Percentiles rank a stretch among this genome's conserved stretches.
Conservation (phyloP, 2,888 invertebrate species). For the Drosophila lutescens region DNA sequence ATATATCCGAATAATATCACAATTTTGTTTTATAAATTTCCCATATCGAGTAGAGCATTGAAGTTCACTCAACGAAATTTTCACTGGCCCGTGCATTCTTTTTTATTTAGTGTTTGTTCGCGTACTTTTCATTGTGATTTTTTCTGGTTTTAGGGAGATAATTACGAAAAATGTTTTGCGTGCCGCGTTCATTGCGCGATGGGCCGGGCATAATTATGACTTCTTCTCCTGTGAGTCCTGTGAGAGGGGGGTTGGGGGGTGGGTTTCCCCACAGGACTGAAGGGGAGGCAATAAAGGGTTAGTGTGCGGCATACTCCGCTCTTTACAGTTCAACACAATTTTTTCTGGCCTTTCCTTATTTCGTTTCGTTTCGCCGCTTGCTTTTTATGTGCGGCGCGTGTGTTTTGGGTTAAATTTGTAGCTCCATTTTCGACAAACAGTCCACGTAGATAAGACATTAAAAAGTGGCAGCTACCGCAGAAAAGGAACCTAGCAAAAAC, state of each 20-base stretch:
- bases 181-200: constrained; percentile 54
- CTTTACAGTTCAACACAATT: constrained; percentile 43
- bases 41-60: constrained; percentile 2
- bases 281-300: background rate
- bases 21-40: too few species aligned
- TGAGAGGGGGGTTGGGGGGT: background rate
- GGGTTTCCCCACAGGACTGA: constrained; percentile 3
- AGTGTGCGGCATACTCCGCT: constrained; percentile 22
- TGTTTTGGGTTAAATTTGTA: constrained; percentile 71
- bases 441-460: constrained; percentile 69
- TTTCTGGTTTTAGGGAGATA: constrained; percentile 66
- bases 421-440: constrained; percentile 68
- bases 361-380: constrained; percentile 43
- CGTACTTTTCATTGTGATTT: constrained; percentile 40
- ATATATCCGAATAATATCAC: too few species aligned
- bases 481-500: constrained; percentile 16
- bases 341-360: constrained; percentile 23
- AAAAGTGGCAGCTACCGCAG: constrained; percentile 58
- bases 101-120: constrained; percentile 25
- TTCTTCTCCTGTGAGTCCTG: constrained; percentile 28
- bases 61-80: background rate
- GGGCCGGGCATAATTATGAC: constrained; percentile 70
- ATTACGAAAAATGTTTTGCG: constrained; percentile 77
- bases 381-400: constrained; percentile 75
- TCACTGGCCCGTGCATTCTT: constrained; percentile 5